Conservation (phyloP, 2,888 invertebrate genomes). For the Cephus runcator region DNA sequence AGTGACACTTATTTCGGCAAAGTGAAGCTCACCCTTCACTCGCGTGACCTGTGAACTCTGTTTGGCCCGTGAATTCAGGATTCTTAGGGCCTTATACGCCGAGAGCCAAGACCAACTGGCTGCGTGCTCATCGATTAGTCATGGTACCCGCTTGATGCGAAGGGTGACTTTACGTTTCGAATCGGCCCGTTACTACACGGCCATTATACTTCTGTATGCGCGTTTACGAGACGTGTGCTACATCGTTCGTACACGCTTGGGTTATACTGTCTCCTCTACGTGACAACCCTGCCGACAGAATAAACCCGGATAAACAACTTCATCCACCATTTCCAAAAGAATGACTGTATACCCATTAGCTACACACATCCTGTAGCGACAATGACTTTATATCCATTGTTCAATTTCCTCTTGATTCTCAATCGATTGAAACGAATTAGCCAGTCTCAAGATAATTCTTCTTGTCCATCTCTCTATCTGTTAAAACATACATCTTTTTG, state of each 20-base stretch:
- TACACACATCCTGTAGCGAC: neutral
- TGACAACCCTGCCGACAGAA: neutral
- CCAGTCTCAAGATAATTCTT: neutral
- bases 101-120: slow-evolving; percentile 35
- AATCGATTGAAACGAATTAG: neutral
- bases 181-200: slow-evolving; percentile 35
- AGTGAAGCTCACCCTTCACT: slow-evolving; percentile 35
- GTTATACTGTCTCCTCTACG: neutral
- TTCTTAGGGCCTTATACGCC: neutral
- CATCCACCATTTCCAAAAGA: neutral
- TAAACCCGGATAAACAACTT: neutral
- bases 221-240: neutral
- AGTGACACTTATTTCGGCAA: neutral
- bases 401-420: neutral
- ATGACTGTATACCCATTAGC: neutral
- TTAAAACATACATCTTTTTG: neutral
- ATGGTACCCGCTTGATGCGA: slow-evolving; percentile 56
- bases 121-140: slow-evolving; percentile 63
- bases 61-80: slow-evolving; percentile 23
- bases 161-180: slow-evolving; percentile 44
- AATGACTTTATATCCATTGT: neutral
- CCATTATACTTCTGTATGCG: neutral
- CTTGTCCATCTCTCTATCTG: neutral
- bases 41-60: slow-evolving; percentile 55
- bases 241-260: neutral